Evolutionary conservation across 2,888 invertebrate genomes (phyloP).

Genomic region (Strigamia maritima): DNA sequence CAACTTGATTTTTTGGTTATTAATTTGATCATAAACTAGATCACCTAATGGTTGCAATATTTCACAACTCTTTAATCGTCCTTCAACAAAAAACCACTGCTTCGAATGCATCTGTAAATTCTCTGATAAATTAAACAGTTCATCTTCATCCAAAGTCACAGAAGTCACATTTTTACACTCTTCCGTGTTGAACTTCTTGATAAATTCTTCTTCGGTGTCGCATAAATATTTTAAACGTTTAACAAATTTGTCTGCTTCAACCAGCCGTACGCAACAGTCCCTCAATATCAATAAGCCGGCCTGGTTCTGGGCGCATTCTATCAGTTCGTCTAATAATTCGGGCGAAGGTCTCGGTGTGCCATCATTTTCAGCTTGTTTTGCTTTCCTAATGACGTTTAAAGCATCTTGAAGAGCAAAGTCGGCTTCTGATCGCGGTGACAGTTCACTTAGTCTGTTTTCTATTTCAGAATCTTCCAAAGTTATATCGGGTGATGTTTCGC

Average conservation of each 20-base stretch:
- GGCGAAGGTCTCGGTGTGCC: not conserved
- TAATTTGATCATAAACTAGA: not conserved
- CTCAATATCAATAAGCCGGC: not conserved
- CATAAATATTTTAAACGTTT: not conserved
- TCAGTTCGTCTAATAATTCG: not conserved
- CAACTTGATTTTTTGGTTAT: not conserved
- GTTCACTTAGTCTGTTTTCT: not conserved
- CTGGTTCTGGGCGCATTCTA: not conserved
- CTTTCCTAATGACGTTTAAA: not conserved
- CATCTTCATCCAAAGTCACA: not conserved
- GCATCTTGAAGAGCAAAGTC: not conserved
- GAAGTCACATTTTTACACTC: not conserved
- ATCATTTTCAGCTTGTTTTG: not conserved
- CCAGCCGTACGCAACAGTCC: not conserved
- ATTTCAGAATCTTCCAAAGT: not conserved
- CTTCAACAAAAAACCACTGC: constrained; percentile 11
- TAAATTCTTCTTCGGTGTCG: not conserved
- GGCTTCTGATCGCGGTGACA: not conserved
- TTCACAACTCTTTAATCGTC: not conserved
- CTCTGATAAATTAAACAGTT: not conserved
- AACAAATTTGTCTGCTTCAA: constrained; percentile 1
- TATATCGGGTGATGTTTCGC: not conserved
- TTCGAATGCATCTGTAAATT: constrained; percentile 1
- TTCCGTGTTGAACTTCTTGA: not conserved
- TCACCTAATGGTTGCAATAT: not conserved